Percentiles rank a stretch among this genome's conserved stretches.
Conservation (phyloP, 2,888 invertebrate genomes). For the Xanthia icteritia region DNA sequence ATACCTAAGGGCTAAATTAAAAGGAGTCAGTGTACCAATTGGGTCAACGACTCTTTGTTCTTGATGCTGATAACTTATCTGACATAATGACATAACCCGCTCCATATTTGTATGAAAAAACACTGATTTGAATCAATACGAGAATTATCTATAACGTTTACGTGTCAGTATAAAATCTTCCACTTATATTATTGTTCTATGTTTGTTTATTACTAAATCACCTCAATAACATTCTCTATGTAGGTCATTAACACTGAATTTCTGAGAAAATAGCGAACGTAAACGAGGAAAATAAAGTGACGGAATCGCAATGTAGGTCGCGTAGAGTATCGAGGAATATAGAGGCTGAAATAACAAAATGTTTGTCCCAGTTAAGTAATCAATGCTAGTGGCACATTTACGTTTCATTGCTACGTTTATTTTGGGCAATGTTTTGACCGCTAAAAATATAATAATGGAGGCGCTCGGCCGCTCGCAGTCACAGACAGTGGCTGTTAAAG, state of each 20-base stretch:
- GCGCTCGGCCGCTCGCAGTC: neutral
- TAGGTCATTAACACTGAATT: conserved; percentile 87
- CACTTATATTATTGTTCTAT: conserved; percentile 24
- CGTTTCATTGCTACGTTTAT: conserved; percentile 55
- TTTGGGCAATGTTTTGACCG: conserved; percentile 43
- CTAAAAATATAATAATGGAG: conserved; percentile 20
- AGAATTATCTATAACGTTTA: conserved; percentile 30
- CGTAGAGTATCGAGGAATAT: conserved; percentile 71
- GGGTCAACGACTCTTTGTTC: conserved; percentile 87
- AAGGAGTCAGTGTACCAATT: conserved; percentile 74
- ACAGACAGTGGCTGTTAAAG: neutral
- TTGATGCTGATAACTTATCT: conserved; percentile 74
- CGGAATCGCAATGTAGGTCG: conserved; percentile 81
- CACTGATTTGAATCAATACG: conserved; percentile 50
- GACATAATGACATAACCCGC: conserved; percentile 44
- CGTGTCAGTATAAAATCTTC: conserved; percentile 32
- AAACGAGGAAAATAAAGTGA: conserved; percentile 83
- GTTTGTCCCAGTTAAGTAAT: conserved; percentile 73
- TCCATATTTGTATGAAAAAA: conserved; percentile 62
- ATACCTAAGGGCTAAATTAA: conserved; percentile 82
- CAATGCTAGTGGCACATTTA: conserved; percentile 64
- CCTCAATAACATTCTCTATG: conserved; percentile 69
- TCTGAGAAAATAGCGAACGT: conserved; percentile 79
- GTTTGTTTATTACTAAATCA: conserved; percentile 57
- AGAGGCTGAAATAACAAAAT: conserved; percentile 79